phyloP scores from a whole-genome alignment of 1,140 invertebrate genomes.

The Rhysida immarginata region DNA sequence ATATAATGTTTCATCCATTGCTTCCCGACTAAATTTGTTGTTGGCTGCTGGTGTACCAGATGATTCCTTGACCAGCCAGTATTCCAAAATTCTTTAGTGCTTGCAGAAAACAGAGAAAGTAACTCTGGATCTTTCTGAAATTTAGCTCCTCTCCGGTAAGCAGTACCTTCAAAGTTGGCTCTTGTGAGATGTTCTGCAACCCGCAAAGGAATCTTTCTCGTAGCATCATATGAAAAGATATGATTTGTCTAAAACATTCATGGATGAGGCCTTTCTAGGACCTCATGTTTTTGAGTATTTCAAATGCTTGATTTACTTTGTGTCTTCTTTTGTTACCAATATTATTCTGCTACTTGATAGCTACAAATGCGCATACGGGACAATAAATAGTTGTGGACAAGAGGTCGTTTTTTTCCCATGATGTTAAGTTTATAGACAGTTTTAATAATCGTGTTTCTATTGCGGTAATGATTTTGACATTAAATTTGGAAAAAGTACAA shows the following conservation, averaged over 20 bases:
- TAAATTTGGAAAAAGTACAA: no score
- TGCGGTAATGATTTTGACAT: no score
- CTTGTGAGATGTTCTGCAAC: background rate
- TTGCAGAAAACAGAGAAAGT: background rate
- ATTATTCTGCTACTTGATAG: no score
- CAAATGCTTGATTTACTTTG: background rate
- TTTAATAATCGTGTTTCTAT: no score
- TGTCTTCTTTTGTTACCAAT: no score
- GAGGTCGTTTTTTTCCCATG: no score
- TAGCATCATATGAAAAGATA: background rate
- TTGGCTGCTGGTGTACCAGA: background rate
- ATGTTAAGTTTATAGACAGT: no score
- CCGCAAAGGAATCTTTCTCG: background rate
- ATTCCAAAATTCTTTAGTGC: background rate
- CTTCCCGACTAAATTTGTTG: background rate
- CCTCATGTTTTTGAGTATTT: background rate
- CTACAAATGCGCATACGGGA: no score
- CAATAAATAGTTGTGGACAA: no score
- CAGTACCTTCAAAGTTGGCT: background rate
- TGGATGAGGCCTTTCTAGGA: background rate
- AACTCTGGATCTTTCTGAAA: background rate
- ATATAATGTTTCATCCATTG: conserved; percentile 1
- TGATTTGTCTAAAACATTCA: background rate
- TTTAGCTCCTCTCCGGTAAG: background rate
- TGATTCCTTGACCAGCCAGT: background rate